Evolutionary conservation across 2,113 vertebrate species (phyloP).

Genomic region (Lepus americanus): DNA sequence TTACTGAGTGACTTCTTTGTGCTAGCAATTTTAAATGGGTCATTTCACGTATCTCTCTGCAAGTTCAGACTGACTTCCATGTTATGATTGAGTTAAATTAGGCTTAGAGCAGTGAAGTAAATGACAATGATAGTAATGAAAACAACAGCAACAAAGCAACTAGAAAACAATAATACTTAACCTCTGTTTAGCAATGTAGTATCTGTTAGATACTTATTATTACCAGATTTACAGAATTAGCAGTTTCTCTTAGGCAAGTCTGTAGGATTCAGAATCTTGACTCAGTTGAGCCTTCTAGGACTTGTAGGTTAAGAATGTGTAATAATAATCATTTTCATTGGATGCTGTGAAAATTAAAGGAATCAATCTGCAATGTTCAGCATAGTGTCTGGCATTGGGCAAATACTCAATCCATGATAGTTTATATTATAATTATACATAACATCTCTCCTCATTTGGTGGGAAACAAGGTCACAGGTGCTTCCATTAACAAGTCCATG

Average conservation of each 20-base stretch:
- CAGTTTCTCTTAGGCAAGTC: conserved; percentile 7
- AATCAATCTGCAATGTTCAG: background rate
- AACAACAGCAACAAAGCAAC: background rate
- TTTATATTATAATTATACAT: conserved; percentile 20
- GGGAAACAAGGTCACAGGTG: background rate
- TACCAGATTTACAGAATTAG: background rate
- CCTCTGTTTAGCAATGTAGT: conserved; percentile 6
- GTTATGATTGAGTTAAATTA: background rate
- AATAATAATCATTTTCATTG: conserved; percentile 44
- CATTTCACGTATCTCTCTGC: background rate
- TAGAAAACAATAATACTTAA: background rate
- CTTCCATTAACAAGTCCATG: background rate
- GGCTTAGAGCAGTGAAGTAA: background rate
- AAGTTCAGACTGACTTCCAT: background rate
- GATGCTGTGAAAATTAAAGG: conserved; percentile 34
- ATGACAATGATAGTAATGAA: background rate
- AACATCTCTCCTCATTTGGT: background rate
- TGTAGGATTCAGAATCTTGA: background rate
- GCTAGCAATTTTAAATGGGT: conserved; percentile 14
- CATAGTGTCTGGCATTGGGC: background rate
- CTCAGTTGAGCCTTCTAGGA: background rate
- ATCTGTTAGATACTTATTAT: conserved; percentile 28
- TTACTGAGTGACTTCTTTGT: background rate
- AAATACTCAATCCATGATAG: background rate
- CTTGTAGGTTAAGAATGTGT: background rate